phyloP scores from a whole-genome alignment of 2,113 vertebrate species.

The Helogale parvula region DNA sequence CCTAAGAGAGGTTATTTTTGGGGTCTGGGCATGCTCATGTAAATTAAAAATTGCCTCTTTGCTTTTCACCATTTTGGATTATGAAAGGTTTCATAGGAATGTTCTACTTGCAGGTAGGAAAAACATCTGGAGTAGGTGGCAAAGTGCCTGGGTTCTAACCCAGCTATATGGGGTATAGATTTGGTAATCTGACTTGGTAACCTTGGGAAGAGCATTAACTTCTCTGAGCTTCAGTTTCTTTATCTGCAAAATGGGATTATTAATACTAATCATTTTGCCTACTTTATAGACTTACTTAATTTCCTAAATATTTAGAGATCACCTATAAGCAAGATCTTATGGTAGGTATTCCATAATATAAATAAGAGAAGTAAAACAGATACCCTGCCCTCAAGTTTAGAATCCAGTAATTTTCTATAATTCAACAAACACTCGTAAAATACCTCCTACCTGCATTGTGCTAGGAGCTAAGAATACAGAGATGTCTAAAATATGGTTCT shows the following conservation, averaged over 20 bases:
- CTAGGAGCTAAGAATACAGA: neutral
- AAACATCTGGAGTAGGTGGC: neutral
- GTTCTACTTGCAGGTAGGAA: neutral
- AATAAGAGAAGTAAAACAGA: slow-evolving; percentile 14
- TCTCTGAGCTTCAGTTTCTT: neutral
- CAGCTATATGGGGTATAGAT: neutral
- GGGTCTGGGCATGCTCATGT: neutral
- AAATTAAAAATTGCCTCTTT: neutral
- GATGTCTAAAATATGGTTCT: neutral
- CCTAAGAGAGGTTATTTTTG: neutral
- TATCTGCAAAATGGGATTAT: neutral
- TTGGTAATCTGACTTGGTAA: neutral
- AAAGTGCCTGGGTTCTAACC: neutral
- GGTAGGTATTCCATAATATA: neutral
- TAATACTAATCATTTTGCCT: neutral
- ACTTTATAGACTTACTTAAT: neutral
- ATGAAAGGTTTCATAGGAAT: neutral
- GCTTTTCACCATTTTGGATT: neutral
- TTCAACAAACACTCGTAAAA: neutral
- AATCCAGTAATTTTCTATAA: neutral
- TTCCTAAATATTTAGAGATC: neutral
- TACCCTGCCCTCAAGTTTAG: neutral
- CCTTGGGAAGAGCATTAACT: neutral
- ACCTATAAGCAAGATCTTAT: neutral
- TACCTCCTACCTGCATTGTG: neutral